These are phyloP conservation scores for Rhagoletis pomonella DNA, from an alignment of 1,140 invertebrate genomes.

Conservation along the genomic window DNA sequence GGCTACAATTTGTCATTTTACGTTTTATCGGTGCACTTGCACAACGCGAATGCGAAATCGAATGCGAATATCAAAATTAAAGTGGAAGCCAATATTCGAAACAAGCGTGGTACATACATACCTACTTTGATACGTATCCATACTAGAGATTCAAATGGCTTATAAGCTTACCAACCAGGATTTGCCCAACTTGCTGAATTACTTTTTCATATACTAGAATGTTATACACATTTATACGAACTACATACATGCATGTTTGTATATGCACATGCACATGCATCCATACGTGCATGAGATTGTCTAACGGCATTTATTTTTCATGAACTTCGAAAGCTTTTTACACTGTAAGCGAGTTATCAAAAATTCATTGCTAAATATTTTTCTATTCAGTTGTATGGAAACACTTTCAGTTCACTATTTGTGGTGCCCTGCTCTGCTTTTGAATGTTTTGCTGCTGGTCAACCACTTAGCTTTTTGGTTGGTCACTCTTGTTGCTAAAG, in stretches of 20 bases:
- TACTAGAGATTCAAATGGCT: too few relatives aligned
- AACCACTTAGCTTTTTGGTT: constrained; percentile 5
- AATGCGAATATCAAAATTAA: too few relatives aligned
- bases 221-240: not conserved
- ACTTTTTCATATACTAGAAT: too few relatives aligned
- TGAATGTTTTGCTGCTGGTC: not conserved
- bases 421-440: not conserved
- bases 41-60: too few relatives aligned
- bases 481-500: not conserved
- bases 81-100: too few relatives aligned
- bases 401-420: not conserved
- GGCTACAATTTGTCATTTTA: too few relatives aligned
- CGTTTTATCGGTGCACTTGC: too few relatives aligned
- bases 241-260: not conserved
- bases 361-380: constrained; percentile 13
- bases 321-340: constrained; percentile 26
- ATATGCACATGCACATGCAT: not conserved
- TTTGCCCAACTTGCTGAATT: too few relatives aligned
- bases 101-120: too few relatives aligned
- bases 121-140: too few relatives aligned
- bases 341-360: constrained; percentile 23
- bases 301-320: constrained; percentile 17
- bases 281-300: not conserved
- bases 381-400: not conserved
- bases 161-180: too few relatives aligned